Evolutionary conservation across 2,888 invertebrate genomes (phyloP).

Genomic region (Pseudococcus viburni): DNA sequence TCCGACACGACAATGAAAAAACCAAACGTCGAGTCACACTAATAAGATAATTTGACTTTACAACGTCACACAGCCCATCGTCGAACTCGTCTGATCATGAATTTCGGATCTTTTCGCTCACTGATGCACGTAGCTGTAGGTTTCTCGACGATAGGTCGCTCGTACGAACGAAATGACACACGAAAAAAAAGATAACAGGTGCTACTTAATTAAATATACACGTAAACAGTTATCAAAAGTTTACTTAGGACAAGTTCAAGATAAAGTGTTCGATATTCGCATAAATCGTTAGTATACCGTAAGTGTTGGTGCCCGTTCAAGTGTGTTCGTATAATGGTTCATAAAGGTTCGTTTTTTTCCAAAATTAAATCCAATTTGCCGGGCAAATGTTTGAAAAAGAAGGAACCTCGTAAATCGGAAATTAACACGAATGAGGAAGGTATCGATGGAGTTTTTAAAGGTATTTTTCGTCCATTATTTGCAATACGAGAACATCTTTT

Average conservation of each 20-base stretch:
- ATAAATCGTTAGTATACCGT: neutral
- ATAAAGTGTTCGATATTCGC: constrained; percentile 57
- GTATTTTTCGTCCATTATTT: neutral
- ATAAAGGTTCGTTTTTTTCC: constrained; percentile 50
- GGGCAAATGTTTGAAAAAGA: constrained; percentile 29
- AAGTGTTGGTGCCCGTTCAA: constrained; percentile 2
- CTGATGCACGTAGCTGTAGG: neutral
- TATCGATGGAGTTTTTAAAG: constrained; percentile 50
- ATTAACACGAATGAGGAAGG: neutral
- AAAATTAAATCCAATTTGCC: constrained; percentile 36
- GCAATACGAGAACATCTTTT: neutral
- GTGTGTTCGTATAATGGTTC: constrained; percentile 16
- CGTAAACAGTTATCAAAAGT: constrained; percentile 56
- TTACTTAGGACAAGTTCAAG: constrained; percentile 58
- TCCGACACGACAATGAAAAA: neutral
- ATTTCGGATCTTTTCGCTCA: neutral
- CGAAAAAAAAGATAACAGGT: constrained; percentile 37
- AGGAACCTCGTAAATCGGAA: constrained; percentile 28
- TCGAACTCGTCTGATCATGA: constrained; percentile 2
- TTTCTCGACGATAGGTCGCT: neutral
- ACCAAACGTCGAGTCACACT: constrained; percentile 4
- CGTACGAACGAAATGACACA: constrained; percentile 20
- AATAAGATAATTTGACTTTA: constrained; percentile 28
- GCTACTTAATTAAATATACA: constrained; percentile 54
- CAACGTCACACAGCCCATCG: constrained; percentile 12